Evolutionary conservation across 2,113 vertebrate genomes (phyloP).

Genomic region (Tychaedon coryphoeus): DNA sequence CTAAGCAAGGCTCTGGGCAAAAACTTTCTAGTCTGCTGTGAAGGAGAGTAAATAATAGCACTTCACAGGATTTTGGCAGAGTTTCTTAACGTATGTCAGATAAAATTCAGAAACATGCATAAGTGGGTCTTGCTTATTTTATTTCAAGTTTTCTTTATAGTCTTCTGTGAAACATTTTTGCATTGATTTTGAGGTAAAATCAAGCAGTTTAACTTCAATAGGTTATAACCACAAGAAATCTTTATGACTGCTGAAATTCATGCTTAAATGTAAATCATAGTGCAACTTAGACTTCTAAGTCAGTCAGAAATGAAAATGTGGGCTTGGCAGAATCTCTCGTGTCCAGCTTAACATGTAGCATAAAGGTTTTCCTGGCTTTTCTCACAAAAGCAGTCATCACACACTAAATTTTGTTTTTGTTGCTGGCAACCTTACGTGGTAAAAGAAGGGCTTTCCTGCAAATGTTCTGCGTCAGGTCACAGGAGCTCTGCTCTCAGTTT

Average conservation of each 20-base stretch:
- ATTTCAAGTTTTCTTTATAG: neutral
- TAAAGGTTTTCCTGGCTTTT: neutral
- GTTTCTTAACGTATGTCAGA: neutral
- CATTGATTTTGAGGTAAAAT: neutral
- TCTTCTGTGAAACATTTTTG: neutral
- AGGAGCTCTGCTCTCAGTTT: neutral
- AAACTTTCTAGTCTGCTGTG: slow-evolving; percentile 8
- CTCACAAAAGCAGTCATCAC: neutral
- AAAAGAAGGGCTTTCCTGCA: neutral
- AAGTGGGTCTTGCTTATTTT: neutral
- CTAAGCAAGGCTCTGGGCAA: slow-evolving; percentile 15
- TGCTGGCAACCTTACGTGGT: neutral
- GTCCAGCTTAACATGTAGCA: neutral
- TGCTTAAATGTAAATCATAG: neutral
- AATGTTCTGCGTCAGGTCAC: neutral
- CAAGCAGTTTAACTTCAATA: neutral
- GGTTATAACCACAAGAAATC: neutral
- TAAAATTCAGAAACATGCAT: neutral
- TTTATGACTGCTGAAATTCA: neutral
- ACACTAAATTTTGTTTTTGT: neutral
- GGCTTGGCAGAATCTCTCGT: neutral
- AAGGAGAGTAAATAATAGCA: neutral
- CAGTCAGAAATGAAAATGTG: neutral
- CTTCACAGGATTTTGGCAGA: neutral
- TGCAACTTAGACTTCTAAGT: neutral